Evolutionary conservation across 2,113 vertebrate species (phyloP).

Genomic region (Azemiops feae): DNA sequence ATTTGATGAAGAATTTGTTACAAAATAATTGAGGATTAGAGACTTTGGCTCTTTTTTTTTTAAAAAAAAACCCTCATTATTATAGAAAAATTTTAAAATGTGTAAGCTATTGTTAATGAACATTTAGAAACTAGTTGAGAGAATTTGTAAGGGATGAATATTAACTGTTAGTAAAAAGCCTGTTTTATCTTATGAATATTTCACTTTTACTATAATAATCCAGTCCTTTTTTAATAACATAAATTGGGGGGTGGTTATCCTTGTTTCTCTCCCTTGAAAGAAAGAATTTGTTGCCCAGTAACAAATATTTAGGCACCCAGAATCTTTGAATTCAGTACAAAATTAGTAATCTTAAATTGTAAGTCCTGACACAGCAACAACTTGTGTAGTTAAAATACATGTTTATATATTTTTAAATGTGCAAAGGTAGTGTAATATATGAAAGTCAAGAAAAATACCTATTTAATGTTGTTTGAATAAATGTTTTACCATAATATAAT

Average conservation of each 20-base stretch:
- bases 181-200: neutral
- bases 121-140: neutral
- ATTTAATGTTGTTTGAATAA: neutral
- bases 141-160: neutral
- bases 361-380: neutral
- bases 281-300: neutral
- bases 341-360: neutral
- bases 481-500: neutral
- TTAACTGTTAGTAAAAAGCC: neutral
- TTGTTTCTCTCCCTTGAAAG: neutral
- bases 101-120: neutral
- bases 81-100: neutral
- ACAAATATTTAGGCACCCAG: neutral
- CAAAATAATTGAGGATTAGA: neutral
- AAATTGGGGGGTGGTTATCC: neutral
- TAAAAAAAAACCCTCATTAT: neutral
- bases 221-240: neutral
- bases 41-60: neutral
- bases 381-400: neutral
- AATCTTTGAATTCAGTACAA: neutral
- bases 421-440: neutral
- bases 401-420: neutral
- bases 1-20: neutral
- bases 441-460: neutral
- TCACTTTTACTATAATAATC: neutral